A percentile compares a stretch with the other conserved stretches of the same genome.
These are phyloP conservation scores for Caenorhabditis panamensis DNA, from an alignment of 2,888 invertebrate species.

Conservation along the genomic window DNA sequence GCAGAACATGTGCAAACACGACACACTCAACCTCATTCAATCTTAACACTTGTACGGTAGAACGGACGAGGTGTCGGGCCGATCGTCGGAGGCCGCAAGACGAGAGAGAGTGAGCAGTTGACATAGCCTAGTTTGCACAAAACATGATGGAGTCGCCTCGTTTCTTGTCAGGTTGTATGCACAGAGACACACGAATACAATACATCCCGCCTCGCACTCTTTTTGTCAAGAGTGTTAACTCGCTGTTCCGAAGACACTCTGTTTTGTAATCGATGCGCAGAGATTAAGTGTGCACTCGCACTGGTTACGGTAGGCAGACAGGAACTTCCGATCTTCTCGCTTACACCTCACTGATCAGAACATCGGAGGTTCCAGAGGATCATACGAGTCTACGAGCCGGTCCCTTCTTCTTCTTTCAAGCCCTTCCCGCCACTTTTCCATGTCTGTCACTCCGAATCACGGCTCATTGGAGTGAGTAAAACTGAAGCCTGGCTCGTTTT, in stretches of 20 bases:
- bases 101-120: slow-evolving; percentile 29
- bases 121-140: slow-evolving; percentile 60
- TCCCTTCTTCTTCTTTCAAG: neutral
- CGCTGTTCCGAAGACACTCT: neutral
- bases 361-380: too few relatives aligned
- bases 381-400: too few relatives aligned
- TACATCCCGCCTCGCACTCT: slow-evolving; percentile 1
- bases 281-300: slow-evolving; percentile 6
- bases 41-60: slow-evolving; percentile 56
- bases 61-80: slow-evolving; percentile 9
- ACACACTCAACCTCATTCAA: slow-evolving; percentile 56
- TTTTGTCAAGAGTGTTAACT: slow-evolving; percentile 16
- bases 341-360: neutral
- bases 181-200: slow-evolving; percentile 40
- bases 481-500: slow-evolving; percentile 18
- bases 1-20: slow-evolving; percentile 32
- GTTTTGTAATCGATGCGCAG: slow-evolving; percentile 27
- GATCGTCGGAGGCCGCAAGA: neutral
- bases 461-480: neutral
- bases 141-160: slow-evolving; percentile 56
- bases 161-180: slow-evolving; percentile 40
- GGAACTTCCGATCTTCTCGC: slow-evolving; percentile 1
- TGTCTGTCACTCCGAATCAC: slow-evolving; percentile 40
- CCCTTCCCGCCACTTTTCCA: neutral
- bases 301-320: slow-evolving; percentile 6